phyloP scores from a whole-genome alignment of 2,888 invertebrate genomes.

The Athripsodes cinereus region DNA sequence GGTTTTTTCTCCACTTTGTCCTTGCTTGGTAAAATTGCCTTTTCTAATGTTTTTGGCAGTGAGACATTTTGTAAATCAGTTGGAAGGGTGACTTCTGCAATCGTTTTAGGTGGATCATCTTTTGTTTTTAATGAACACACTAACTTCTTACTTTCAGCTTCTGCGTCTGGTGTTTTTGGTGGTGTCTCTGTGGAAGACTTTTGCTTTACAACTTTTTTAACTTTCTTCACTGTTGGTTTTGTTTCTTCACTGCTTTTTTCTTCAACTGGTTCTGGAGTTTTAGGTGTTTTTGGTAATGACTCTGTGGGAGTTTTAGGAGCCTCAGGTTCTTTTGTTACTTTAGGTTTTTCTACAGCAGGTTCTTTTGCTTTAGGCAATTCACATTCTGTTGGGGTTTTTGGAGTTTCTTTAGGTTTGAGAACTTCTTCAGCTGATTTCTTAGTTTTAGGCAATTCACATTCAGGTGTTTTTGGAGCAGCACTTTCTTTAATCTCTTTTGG shows the following conservation, averaged over 20 bases:
- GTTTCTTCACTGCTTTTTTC: not conserved
- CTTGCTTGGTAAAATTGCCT: constrained; percentile 21
- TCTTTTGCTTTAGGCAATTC: constrained; percentile 13
- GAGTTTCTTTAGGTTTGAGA: not conserved
- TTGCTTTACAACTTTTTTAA: constrained; percentile 5
- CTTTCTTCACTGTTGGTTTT: constrained; percentile 5
- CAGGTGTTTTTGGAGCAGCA: not conserved
- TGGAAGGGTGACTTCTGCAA: constrained; percentile 9
- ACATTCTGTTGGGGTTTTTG: constrained; percentile 6
- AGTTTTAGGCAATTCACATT: not conserved
- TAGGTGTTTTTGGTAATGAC: constrained; percentile 4
- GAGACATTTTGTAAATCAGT: constrained; percentile 10
- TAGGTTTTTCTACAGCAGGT: constrained; percentile 3
- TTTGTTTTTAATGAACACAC: constrained; percentile 13
- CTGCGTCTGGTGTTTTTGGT: constrained; percentile 10
- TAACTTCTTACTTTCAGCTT: constrained; percentile 7
- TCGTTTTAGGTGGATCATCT: constrained; percentile 3
- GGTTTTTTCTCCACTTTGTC: constrained; percentile 14
- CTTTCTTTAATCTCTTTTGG: not conserved
- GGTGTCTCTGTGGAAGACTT: not conserved
- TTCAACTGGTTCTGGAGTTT: constrained; percentile 3
- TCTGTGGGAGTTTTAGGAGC: constrained; percentile 6
- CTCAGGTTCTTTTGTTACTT: constrained; percentile 31
- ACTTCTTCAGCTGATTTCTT: not conserved
- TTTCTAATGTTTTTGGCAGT: constrained; percentile 24